Conservation (phyloP, 2,888 invertebrate genomes). For the Torymus auratus region DNA sequence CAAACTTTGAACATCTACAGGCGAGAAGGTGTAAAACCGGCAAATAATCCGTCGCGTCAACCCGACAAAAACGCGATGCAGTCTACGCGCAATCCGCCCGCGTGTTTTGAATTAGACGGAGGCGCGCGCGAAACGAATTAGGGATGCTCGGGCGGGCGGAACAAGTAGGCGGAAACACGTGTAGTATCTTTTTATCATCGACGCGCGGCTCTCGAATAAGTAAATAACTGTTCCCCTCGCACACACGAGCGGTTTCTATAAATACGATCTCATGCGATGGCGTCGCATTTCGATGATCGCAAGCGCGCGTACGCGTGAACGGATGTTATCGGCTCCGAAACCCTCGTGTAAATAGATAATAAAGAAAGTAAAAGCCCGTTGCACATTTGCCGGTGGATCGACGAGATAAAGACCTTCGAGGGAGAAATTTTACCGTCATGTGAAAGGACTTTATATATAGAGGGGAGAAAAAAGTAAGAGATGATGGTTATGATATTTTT, state of each 20-base stretch:
- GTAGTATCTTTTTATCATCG: constrained; percentile 39
- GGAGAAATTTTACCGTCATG: no score
- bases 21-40: no score
- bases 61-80: background rate
- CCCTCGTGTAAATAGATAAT: constrained; percentile 22
- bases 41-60: no score
- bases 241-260: constrained; percentile 23
- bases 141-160: constrained; percentile 2
- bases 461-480: background rate
- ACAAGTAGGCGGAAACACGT: constrained; percentile 25
- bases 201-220: constrained; percentile 14
- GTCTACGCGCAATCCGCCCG: background rate
- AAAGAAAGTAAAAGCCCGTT: constrained; percentile 6
- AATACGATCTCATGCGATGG: constrained; percentile 16
- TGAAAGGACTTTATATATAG: no score
- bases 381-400: background rate
- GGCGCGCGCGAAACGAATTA: constrained; percentile 9
- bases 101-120: constrained; percentile 28
- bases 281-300: no score
- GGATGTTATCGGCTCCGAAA: constrained; percentile 1
- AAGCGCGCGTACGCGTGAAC: background rate
- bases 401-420: background rate
- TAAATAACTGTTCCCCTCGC: constrained; percentile 30
- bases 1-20: no score
- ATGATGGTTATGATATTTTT: constrained; percentile 6